Conservation (phyloP, 2,797 vertebrate species). For the Margarornis squamiger region DNA sequence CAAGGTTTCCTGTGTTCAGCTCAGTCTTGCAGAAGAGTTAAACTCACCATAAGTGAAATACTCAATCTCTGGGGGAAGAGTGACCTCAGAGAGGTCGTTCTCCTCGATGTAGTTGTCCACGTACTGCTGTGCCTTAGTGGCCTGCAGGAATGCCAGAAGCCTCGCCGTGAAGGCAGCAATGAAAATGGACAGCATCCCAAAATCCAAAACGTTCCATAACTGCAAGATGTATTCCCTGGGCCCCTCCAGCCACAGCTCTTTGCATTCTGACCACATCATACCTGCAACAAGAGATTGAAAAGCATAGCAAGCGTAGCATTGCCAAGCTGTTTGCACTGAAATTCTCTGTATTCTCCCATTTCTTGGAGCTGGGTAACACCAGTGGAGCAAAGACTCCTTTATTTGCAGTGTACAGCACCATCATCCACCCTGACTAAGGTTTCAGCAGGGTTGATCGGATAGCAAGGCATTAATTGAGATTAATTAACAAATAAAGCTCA, state of each 20-base stretch:
- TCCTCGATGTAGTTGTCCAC: conserved; percentile 84
- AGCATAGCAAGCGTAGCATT: neutral
- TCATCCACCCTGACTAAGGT: neutral
- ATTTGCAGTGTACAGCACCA: neutral
- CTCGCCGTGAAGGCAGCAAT: conserved; percentile 88
- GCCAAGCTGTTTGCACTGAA: neutral
- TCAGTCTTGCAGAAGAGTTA: neutral
- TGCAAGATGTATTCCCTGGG: conserved; percentile 87
- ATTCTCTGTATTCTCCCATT: neutral
- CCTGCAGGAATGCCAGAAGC: conserved; percentile 85
- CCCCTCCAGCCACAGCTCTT: conserved; percentile 89
- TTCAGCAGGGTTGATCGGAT: neutral
- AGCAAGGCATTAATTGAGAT: neutral
- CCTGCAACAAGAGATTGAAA: conserved; percentile 68
- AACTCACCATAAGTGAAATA: conserved; percentile 88
- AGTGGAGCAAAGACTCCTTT: neutral
- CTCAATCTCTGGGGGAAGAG: conserved; percentile 85
- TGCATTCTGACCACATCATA: conserved; percentile 93
- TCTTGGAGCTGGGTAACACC: neutral
- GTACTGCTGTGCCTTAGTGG: conserved; percentile 87
- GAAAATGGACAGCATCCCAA: conserved; percentile 90
- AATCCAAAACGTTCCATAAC: conserved; percentile 88
- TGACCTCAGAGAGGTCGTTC: conserved; percentile 81
- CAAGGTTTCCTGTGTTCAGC: neutral
- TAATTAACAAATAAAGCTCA: neutral